Conservation (phyloP, 2,797 vertebrate species). For the Enteromius thamalakanensis region DNA sequence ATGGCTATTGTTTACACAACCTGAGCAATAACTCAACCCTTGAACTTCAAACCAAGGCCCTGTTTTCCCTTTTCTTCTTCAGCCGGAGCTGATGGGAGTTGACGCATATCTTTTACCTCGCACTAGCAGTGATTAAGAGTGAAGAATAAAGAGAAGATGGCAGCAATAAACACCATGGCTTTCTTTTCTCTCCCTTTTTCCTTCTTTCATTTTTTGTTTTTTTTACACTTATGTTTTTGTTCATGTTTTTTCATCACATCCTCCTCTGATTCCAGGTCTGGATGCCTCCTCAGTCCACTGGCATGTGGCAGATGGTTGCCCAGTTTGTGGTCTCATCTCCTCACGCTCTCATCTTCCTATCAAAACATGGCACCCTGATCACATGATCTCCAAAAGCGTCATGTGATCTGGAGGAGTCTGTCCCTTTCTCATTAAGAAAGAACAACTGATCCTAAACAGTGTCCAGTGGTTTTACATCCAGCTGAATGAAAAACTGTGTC, state of each 20-base stretch:
- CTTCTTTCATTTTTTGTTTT: slow-evolving; percentile 6
- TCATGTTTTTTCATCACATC: slow-evolving; percentile 31
- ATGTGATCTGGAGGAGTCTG: slow-evolving; percentile 31
- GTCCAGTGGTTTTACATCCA: slow-evolving; percentile 38
- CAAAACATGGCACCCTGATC: slow-evolving; percentile 56
- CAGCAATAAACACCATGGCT: background rate
- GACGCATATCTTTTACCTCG: slow-evolving; percentile 53
- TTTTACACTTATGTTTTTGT: slow-evolving; percentile 7
- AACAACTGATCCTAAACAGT: slow-evolving; percentile 32
- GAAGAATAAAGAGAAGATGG: slow-evolving; percentile 50
- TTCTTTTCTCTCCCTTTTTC: slow-evolving; percentile 21
- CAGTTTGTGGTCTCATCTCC: slow-evolving; percentile 68
- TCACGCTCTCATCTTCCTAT: slow-evolving; percentile 62
- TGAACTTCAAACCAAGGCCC: slow-evolving; percentile 63
- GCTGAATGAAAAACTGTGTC: too few relatives aligned
- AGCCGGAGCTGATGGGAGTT: slow-evolving; percentile 53
- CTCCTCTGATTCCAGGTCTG: slow-evolving; percentile 66
- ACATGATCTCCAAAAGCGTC: slow-evolving; percentile 45
- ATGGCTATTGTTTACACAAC: slow-evolving; percentile 61
- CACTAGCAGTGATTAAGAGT: slow-evolving; percentile 42
- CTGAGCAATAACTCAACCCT: slow-evolving; percentile 61
- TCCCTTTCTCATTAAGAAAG: slow-evolving; percentile 34
- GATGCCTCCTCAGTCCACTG: slow-evolving; percentile 64
- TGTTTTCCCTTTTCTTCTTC: slow-evolving; percentile 57
- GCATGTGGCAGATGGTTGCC: slow-evolving; percentile 75